These are phyloP conservation scores for Smittia aterrima DNA, from an alignment of 2,888 invertebrate genomes.

Conservation along the genomic window DNA sequence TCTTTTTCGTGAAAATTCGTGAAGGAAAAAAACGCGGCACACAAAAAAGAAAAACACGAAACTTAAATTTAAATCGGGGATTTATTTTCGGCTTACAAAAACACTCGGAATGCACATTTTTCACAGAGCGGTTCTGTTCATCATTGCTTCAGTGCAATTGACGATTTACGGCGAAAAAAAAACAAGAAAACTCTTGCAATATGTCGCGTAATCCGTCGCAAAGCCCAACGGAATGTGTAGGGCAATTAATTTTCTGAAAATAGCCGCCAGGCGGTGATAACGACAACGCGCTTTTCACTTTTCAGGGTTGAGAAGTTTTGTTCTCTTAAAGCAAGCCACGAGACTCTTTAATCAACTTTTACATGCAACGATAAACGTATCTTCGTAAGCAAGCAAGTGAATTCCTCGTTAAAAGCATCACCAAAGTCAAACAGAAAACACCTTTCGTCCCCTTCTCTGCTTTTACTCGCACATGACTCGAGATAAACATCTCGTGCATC, in stretches of 20 bases:
- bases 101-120: conserved; percentile 26
- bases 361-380: not conserved
- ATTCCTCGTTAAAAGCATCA: not conserved
- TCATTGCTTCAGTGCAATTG: conserved; percentile 6
- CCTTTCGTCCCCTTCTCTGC: conserved; percentile 4
- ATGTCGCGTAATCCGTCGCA: not conserved
- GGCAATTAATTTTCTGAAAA: conserved; percentile 13
- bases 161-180: conserved; percentile 1
- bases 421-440: not conserved
- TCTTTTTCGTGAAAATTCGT: not conserved
- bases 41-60: conserved; percentile 18
- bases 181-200: not conserved
- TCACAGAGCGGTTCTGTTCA: not conserved
- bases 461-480: conserved; percentile 9
- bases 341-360: too few relatives aligned
- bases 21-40: conserved; percentile 1
- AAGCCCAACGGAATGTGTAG: not conserved
- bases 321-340: too few relatives aligned
- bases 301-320: not conserved
- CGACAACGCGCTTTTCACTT: not conserved
- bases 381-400: not conserved
- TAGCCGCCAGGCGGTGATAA: not conserved
- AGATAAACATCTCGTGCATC: not conserved
- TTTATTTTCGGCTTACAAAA: conserved; percentile 22
- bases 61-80: conserved; percentile 6